Percentiles rank a stretch among this genome's conserved stretches.
Conservation (phyloP, 92 coral and sea anemone genomes). For the Heliopora coerulea region DNA sequence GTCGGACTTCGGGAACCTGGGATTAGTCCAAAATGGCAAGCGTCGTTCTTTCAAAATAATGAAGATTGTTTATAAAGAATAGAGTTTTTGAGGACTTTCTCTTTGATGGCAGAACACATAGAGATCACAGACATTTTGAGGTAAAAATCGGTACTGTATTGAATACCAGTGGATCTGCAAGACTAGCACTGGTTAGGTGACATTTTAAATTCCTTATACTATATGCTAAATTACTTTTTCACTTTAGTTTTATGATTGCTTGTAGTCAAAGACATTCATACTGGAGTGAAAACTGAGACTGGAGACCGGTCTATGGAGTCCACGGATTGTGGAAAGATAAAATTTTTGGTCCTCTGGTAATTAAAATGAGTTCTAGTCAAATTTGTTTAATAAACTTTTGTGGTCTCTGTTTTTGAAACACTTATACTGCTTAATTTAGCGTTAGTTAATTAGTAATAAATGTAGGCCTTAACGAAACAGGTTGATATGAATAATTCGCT, state of each 20-base stretch:
- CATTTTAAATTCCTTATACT: too few relatives aligned
- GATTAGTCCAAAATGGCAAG: constrained; percentile 69
- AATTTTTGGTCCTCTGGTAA: constrained; percentile 98
- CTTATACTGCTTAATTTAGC: too few relatives aligned
- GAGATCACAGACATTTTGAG: constrained; percentile 94
- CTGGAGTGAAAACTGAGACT: constrained; percentile 95
- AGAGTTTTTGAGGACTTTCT: constrained; percentile 86
- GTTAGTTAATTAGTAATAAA: too few relatives aligned
- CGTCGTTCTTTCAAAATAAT: constrained; percentile 67
- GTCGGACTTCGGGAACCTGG: not conserved
- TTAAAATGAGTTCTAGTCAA: too few relatives aligned
- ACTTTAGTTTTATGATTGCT: constrained; percentile 23
- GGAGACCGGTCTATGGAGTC: constrained; percentile 69
- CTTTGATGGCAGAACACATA: constrained; percentile 87
- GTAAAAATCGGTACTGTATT: constrained; percentile 85
- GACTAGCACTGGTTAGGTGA: constrained; percentile 72
- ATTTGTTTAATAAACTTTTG: too few relatives aligned
- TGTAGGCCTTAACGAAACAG: too few relatives aligned
- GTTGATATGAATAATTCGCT: too few relatives aligned
- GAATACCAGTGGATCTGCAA: constrained; percentile 95
- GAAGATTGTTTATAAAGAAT: constrained; percentile 66
- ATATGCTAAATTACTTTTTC: constrained; percentile 22
- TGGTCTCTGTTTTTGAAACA: too few relatives aligned
- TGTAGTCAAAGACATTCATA: constrained; percentile 79
- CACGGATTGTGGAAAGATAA: constrained; percentile 73